Evolutionary conservation across 2,113 vertebrate species (phyloP).

Genomic region (Myotis davidii): DNA sequence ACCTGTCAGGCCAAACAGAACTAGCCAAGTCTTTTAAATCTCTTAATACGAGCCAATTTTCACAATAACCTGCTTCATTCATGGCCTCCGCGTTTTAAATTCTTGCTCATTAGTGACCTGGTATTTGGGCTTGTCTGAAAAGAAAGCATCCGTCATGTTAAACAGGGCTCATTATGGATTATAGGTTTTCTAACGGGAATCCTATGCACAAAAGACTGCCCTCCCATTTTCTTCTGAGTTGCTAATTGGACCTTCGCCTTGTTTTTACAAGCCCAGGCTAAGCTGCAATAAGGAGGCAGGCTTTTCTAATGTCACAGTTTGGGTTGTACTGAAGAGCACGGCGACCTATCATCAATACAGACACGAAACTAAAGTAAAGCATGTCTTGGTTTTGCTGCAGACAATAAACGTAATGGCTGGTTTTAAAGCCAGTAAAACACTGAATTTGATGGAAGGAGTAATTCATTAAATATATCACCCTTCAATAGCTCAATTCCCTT

Average conservation of each 20-base stretch:
- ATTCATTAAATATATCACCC: constrained; percentile 66
- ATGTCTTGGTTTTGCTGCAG: constrained; percentile 63
- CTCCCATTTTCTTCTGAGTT: constrained; percentile 61
- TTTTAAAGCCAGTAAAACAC: constrained; percentile 71
- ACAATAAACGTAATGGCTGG: constrained; percentile 71
- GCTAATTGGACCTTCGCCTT: constrained; percentile 71
- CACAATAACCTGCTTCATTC: constrained; percentile 75
- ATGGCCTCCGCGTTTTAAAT: constrained; percentile 60
- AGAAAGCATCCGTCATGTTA: constrained; percentile 66
- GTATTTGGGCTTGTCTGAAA: constrained; percentile 75
- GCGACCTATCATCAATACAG: constrained; percentile 67
- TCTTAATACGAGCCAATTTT: constrained; percentile 76
- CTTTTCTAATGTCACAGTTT: constrained; percentile 69
- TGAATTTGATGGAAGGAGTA: constrained; percentile 65
- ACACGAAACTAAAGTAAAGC: constrained; percentile 59
- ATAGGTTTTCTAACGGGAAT: constrained; percentile 65
- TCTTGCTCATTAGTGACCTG: constrained; percentile 75
- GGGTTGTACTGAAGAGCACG: constrained; percentile 34
- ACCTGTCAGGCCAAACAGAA: constrained; percentile 71
- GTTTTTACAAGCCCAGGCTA: constrained; percentile 71
- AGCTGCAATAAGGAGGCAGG: constrained; percentile 61
- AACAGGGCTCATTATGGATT: constrained; percentile 78
- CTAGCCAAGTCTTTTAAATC: constrained; percentile 73
- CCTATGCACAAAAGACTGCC: constrained; percentile 72
- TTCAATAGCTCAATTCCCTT: constrained; percentile 48